A percentile compares a stretch with the other conserved stretches of the same genome.
Evolutionary conservation across 2,113 vertebrate genomes (phyloP).

Genomic region (Genyomyrus donnyi): DNA sequence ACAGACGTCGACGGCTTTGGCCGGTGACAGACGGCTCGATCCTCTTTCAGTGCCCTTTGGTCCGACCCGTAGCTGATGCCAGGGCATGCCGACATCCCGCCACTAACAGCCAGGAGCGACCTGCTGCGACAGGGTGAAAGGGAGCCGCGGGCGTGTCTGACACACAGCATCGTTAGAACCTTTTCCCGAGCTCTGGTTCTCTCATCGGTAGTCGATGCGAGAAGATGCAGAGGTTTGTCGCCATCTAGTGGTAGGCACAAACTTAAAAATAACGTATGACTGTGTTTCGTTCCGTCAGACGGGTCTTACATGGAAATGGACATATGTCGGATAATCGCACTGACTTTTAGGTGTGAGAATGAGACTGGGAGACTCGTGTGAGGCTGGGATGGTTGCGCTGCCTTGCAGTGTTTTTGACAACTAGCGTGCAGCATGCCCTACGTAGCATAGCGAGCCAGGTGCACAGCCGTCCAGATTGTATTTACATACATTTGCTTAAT

Average conservation of each 20-base stretch:
- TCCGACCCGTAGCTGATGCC: background rate
- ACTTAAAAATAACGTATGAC: background rate
- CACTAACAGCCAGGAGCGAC: background rate
- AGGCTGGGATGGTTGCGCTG: background rate
- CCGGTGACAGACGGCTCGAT: background rate
- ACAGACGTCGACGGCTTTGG: background rate
- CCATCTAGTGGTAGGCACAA: background rate
- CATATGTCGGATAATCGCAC: background rate
- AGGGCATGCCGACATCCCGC: background rate
- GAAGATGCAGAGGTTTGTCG: background rate
- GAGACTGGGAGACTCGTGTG: background rate
- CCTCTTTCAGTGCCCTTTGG: background rate
- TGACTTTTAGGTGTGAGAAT: background rate
- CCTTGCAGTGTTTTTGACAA: background rate
- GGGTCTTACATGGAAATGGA: background rate
- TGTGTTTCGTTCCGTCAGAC: background rate
- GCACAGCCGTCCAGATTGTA: background rate
- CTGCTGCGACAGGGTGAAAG: background rate
- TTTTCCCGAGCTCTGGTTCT: background rate
- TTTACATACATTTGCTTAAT: background rate
- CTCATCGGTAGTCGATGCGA: background rate
- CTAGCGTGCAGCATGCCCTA: background rate
- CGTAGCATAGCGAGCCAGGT: background rate
- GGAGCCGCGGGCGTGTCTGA: background rate
- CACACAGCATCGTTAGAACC: background rate